These are phyloP conservation scores for Capreolus pygargus DNA, from an alignment of 2,113 vertebrate genomes.

Conservation along the genomic window DNA sequence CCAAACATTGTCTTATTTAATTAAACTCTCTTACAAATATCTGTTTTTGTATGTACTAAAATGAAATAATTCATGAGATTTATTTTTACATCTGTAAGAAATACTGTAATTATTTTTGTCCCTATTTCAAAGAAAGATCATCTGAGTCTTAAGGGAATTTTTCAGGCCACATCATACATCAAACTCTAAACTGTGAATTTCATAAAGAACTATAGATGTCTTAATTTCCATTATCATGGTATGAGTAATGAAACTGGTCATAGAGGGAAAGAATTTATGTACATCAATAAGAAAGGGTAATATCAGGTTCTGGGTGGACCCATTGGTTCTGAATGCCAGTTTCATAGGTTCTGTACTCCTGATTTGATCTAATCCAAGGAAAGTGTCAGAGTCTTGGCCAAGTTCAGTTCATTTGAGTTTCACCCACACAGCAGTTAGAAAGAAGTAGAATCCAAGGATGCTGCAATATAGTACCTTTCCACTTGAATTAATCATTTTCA, in stretches of 20 bases:
- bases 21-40: background rate
- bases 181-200: background rate
- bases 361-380: background rate
- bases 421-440: conserved; percentile 38
- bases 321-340: background rate
- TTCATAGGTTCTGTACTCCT: background rate
- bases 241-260: background rate
- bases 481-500: conserved; percentile 77
- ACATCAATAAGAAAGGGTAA: background rate
- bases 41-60: background rate
- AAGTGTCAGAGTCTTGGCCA: background rate
- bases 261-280: background rate
- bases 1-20: background rate
- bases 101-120: background rate
- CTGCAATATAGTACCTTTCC: conserved; percentile 49
- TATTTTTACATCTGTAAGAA: background rate
- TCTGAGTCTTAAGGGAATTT: background rate
- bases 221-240: background rate
- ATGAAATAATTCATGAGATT: background rate
- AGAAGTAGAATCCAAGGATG: conserved; percentile 58
- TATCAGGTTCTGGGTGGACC: background rate
- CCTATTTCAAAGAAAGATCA: background rate
- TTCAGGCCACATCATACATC: background rate
- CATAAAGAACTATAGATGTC: background rate
- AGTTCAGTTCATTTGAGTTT: background rate